Evolutionary conservation across 2,888 invertebrate species (phyloP).

Genomic region (Meganola albula): DNA sequence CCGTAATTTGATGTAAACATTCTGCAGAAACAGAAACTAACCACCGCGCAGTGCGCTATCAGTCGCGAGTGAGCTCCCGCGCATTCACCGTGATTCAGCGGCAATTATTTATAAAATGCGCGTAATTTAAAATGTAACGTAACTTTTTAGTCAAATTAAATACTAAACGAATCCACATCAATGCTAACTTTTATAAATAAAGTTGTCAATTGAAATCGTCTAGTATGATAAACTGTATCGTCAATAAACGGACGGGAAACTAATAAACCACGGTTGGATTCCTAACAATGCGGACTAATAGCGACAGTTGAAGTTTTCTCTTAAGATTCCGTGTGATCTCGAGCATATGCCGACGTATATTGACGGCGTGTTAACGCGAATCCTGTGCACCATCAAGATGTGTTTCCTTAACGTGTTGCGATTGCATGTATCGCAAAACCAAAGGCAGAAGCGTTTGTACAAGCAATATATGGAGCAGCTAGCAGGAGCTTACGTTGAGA

Average conservation of each 20-base stretch:
- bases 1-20: constrained; percentile 64
- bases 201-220: constrained; percentile 52
- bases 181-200: constrained; percentile 61
- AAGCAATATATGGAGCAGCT: constrained; percentile 72
- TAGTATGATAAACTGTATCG: constrained; percentile 5
- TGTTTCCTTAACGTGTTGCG: constrained; percentile 77
- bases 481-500: constrained; percentile 66
- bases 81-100: constrained; percentile 27
- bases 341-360: constrained; percentile 56
- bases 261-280: constrained; percentile 44
- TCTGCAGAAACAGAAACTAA: too few relatives aligned
- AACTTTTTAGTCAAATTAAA: too few relatives aligned
- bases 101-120: constrained; percentile 33
- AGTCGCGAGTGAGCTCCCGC: constrained; percentile 54
- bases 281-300: constrained; percentile 41
- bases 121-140: constrained; percentile 29
- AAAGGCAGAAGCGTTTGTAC: constrained; percentile 69
- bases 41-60: constrained; percentile 52
- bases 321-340: constrained; percentile 46
- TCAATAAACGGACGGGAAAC: constrained; percentile 35
- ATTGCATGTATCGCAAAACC: constrained; percentile 72
- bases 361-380: constrained; percentile 34
- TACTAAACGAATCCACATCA: constrained; percentile 34
- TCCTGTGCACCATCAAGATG: constrained; percentile 58
- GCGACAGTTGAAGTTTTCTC: constrained; percentile 54